These are phyloP conservation scores for Stichodactyla helianthus DNA, from an alignment of 64 coral and sea anemone genomes.

Conservation along the genomic window DNA sequence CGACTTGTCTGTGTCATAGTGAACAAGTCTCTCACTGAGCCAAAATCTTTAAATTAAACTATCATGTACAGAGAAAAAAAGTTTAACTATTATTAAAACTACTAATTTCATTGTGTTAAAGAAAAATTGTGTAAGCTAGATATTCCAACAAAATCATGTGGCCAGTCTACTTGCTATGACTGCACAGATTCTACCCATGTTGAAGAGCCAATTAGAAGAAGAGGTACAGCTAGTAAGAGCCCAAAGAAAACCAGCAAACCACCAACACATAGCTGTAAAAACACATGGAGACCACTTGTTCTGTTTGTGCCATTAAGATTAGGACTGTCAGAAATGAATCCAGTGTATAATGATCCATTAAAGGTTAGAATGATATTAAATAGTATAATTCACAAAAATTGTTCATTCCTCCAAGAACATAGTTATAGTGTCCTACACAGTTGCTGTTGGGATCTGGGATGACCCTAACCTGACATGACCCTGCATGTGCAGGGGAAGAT, in stretches of 20 bases:
- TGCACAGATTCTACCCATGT: slow-evolving; percentile 32
- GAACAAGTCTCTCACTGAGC: too few relatives aligned
- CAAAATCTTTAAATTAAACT: too few relatives aligned
- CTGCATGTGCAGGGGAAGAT: background rate
- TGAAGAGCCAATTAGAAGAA: slow-evolving; percentile 1
- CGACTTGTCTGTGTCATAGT: too few relatives aligned
- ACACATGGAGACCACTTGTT: slow-evolving; percentile 79
- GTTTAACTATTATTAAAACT: too few relatives aligned
- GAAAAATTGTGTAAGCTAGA: slow-evolving; percentile 70
- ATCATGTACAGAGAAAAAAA: too few relatives aligned
- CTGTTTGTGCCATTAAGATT: slow-evolving; percentile 92
- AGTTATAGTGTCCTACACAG: too few relatives aligned
- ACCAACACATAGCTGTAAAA: slow-evolving; percentile 13
- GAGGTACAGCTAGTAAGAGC: slow-evolving; percentile 20
- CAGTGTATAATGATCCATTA: slow-evolving; percentile 82
- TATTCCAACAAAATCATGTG: slow-evolving; percentile 32
- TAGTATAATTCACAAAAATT: too few relatives aligned
- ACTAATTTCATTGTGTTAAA: background rate
- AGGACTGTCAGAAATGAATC: slow-evolving; percentile 89
- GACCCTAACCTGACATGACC: background rate
- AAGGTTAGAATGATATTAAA: slow-evolving; percentile 49
- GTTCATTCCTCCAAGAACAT: too few relatives aligned
- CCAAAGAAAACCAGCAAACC: slow-evolving; percentile 23
- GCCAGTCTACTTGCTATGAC: slow-evolving; percentile 50
- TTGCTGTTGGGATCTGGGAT: too few relatives aligned